phyloP scores from a whole-genome alignment of 2,888 invertebrate species.

The Disparrhopalites patrizii region DNA sequence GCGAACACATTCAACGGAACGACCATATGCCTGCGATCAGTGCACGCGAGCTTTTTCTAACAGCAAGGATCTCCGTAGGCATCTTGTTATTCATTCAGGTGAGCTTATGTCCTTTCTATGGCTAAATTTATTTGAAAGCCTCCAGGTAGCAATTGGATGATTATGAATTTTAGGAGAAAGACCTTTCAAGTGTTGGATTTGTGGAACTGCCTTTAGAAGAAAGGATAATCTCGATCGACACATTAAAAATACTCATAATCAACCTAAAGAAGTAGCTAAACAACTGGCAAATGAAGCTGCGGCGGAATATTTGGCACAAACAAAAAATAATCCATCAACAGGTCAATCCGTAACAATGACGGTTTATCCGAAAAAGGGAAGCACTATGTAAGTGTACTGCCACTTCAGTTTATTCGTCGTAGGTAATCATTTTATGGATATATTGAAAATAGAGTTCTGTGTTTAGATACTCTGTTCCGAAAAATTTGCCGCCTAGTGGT shows the following conservation, averaged over 20 bases:
- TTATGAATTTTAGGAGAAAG: constrained; percentile 23
- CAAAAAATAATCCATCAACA: constrained; percentile 20
- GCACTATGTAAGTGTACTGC: not conserved
- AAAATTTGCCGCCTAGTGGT: not conserved
- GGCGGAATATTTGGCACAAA: constrained; percentile 39
- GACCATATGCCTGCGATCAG: constrained; percentile 61
- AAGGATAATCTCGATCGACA: constrained; percentile 42
- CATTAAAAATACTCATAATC: constrained; percentile 48
- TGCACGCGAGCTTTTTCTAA: constrained; percentile 67
- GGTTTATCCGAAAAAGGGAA: too few species aligned
- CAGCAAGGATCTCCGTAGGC: constrained; percentile 65
- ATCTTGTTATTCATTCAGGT: constrained; percentile 67
- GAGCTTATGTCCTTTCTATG: too few species aligned
- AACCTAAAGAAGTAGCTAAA: constrained; percentile 47
- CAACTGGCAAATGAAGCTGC: constrained; percentile 47
- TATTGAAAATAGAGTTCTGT: not conserved
- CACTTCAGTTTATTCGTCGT: not conserved
- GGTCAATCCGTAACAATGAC: not conserved
- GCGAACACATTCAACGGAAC: constrained; percentile 56
- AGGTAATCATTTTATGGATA: not conserved
- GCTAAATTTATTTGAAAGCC: too few species aligned
- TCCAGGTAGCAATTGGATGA: too few species aligned
- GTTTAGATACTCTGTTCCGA: not conserved
- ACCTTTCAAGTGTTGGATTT: constrained; percentile 37
- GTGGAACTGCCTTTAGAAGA: constrained; percentile 33